These are phyloP conservation scores for Eupithecia centaureata DNA, from an alignment of 2,888 invertebrate species.

Conservation along the genomic window DNA sequence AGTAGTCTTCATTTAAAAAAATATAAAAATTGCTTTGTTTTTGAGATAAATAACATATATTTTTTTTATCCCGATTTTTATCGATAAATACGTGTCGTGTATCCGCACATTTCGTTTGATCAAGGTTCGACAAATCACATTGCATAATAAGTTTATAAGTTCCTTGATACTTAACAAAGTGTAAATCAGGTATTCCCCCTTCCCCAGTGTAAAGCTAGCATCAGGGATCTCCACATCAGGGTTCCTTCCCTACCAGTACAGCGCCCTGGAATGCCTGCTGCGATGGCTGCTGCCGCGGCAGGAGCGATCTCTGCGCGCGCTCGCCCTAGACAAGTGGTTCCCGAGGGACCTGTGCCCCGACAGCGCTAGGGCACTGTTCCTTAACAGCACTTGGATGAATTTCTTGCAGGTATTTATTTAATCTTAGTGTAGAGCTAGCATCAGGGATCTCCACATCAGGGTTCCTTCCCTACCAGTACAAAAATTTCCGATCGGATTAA, in stretches of 20 bases:
- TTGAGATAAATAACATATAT: too few relatives aligned
- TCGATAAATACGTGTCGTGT: too few relatives aligned
- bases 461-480: conserved; percentile 60
- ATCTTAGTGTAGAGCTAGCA: conserved; percentile 49
- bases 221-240: conserved; percentile 54
- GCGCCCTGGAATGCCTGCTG: conserved; percentile 62
- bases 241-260: conserved; percentile 60
- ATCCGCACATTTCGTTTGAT: too few relatives aligned
- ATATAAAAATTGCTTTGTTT: too few relatives aligned
- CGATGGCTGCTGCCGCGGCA: conserved; percentile 68
- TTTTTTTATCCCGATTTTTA: too few relatives aligned
- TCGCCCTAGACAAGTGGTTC: conserved; percentile 63
- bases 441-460: conserved; percentile 54
- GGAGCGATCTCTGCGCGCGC: conserved; percentile 47
- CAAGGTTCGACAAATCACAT: too few relatives aligned
- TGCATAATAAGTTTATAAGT: too few relatives aligned
- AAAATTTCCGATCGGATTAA: too few relatives aligned
- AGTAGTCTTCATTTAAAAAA: too few relatives aligned
- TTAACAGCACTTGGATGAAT: conserved; percentile 59
- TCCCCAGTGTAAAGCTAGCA: conserved; percentile 49
- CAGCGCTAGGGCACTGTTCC: conserved; percentile 55
- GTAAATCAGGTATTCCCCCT: too few relatives aligned
- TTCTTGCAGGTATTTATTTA: conserved; percentile 57
- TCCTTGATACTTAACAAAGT: too few relatives aligned
- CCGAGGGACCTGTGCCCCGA: conserved; percentile 47